Evolutionary conservation across 1,140 invertebrate genomes (phyloP), one percentile per base, ranked within the genome.

Genomic region (Helicoverpa zea): DNA sequence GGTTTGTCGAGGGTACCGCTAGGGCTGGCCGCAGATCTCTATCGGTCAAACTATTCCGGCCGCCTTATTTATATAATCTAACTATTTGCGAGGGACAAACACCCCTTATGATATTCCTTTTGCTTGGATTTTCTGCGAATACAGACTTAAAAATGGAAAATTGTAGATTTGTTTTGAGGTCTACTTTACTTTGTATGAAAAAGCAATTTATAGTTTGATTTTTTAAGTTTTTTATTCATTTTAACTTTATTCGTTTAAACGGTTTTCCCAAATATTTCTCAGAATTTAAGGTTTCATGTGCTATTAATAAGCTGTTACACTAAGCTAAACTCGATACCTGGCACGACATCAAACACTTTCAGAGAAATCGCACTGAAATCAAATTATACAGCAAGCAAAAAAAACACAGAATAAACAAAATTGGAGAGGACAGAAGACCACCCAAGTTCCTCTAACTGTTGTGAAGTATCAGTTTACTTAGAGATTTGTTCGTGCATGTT

Each of bases 31-130:
- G 80, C 90, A 91, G 93, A 94, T 94, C 86, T 82, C 88, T 90
- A 94, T 94, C 92, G 85, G 73, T 80, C 84, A 89, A 90, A 90
- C 90, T 89, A 87, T 92, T 89, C 89, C 86, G 89, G 88, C 87
- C 89, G 92, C 89, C 92, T 93, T 94, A 94, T 94, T 94, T 94
- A 93, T 94, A 91, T 94, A 94, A 94, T 94, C 90, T 92, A 92
- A 93, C 91, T 94, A 92, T 94, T 94, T 94, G 91, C 84, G 87
- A 91, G 91, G 92, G 92, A 93, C 91, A 89, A 91, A 87, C 91
- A 91, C 90, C 92, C 92, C 88, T 93, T 89, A 89, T 87, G 76
- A 86, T 89, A 91, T 87, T 90, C 90, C 86, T 81, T 84, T 89
- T 72, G 66, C 61, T 89, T 88, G 47, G 29, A 18, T 79, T 68